Base-by-base conservation (phyloP, 1,140 invertebrate species). In the Eumaeus atala region DNA sequence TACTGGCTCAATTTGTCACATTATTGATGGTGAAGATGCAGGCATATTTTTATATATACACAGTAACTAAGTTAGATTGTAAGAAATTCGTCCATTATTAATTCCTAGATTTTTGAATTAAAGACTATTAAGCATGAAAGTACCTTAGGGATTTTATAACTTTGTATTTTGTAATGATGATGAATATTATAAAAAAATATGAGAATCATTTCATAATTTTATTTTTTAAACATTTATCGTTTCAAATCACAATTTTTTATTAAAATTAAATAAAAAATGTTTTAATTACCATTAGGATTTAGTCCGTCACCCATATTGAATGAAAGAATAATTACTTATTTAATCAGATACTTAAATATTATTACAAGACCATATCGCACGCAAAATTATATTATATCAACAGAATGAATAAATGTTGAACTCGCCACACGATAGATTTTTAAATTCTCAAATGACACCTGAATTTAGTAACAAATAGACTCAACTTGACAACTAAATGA, bases 261-360 rank as follows among this genome's bases (percentile, higher is more conserved):
- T 3, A 35, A 37, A 33, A 38, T 33, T 18, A 48, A 52, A 53
- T 52, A 48, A 11, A 37, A 51, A 52, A 51, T 51, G 11, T 16
- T 56, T 17, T 54, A 18, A 50, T 57, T 62, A 72, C 69, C 66
- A 52, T 62, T 60, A 14, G 40, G 40, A 53, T 64, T 72, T 58
- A 58, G 63, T 51, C 51, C 55, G 57, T 78, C 73, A 33, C 67
- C 66, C 75, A 78, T 77, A 18, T 34, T 54, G 40, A 28, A 5
- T 12, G 47, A 10, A 34, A 44, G 12, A 14, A 16, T 16, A 44
- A 44, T 9, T 16, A 16, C 14, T 44, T 44, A 17, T 9, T 44
- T 42, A 42, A 14, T 42, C 16, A 14, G 9, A 16, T 44, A 16
- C 17, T 16, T 44, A 16, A 44, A 16, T 44, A 16, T 44, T 16